Evolutionary conservation across 2,888 invertebrate genomes (phyloP), one percentile per base, ranked within the genome.

Genomic region (Frankliniella fusca): DNA sequence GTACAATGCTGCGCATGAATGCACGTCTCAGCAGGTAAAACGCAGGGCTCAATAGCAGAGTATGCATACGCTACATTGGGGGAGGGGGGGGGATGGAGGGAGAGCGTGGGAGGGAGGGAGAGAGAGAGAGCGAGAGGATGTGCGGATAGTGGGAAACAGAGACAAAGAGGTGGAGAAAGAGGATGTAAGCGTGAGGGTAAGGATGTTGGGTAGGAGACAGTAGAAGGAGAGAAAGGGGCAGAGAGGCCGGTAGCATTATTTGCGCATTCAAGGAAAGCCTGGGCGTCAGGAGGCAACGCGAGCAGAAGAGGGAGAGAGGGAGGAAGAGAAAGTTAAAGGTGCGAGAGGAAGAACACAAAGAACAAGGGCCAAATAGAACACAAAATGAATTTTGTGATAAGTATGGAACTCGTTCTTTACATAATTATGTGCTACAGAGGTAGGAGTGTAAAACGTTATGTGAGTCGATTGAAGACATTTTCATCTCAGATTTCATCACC

Each of bases 1-100:
- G 70, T 76, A 76, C 70, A 76, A 76, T 76, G 70, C 27, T 27
- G 70, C 27, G 70, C 70, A 76, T 76, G 70, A 76, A 76, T 76
- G 27, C 70, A 27, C 23, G 70, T 76, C 70, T 76, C 70, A 76
- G 70, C 70, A 76, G 70, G 70, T 76, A 27, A 76, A 70, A 70
- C 70, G 70, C 0, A 23, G 61, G 61, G 20, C 61, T 61, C 61
- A 61, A 61, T 61, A 61, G 61, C 61, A 38, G 38, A 38, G 38
- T 38, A 18, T 61, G 61, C 61, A 61, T 61, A 61, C 61, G 38
- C 38, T 38, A 38, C 3, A 38, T 3, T 2, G 38, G 38, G 38
- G 5, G 38, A 2, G 5, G 38, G 5, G 38, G 5, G 38, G 5
- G 38, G 5, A 5, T 2, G 18, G 54, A 7, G 54, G 18, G 54